Evolutionary conservation across 2,888 invertebrate genomes (phyloP), one percentile per base, ranked within the genome.

Genomic region (Orthosia cruda): DNA sequence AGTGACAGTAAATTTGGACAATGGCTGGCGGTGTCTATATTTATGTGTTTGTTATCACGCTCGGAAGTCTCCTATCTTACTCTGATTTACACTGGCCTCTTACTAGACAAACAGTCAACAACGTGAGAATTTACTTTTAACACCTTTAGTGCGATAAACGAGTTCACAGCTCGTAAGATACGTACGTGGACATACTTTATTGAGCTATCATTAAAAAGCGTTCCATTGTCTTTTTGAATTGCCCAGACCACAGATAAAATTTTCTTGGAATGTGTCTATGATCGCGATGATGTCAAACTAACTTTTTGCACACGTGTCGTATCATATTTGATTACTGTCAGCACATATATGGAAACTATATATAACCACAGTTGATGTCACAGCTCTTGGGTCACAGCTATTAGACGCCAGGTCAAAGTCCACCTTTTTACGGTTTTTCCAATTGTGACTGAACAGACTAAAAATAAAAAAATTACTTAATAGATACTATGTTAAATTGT

Each of bases 41-140:
- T 95, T 95, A 95, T 95, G 94, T 93, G 95, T 94, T 95, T 95
- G 95, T 95, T 95, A 94, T 94, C 95, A 94, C 92, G 88, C 92
- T 92, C 91, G 91, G 93, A 92, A 93, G 92, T 93, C 91, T 90
- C 91, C 91, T 93, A 94, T 94, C 94, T 92, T 91, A 90, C 90
- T 89, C 93, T 94, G 94, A 95, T 94, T 94, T 94, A 94, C 94
- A 91, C 90, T 89, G 87, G 88, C 88, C 90, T 90, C 92, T 90
- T 89, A 89, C 89, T 90, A 90, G 90, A 94, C 92, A 93, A 93
- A 94, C 94, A 93, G 91, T 93, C 92, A 91, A 92, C 91, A 90
- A 87, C 89, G 91, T 90, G 90, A 92, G 88, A 93, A 92, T 91
- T 91, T 91, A 92, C 89, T 91, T 91, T 91, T 90, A 91, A 93